Percentiles rank a stretch among this genome's conserved stretches.
phyloP scores from a whole-genome alignment of 2,113 vertebrate species.

The Bothrops jararaca region DNA sequence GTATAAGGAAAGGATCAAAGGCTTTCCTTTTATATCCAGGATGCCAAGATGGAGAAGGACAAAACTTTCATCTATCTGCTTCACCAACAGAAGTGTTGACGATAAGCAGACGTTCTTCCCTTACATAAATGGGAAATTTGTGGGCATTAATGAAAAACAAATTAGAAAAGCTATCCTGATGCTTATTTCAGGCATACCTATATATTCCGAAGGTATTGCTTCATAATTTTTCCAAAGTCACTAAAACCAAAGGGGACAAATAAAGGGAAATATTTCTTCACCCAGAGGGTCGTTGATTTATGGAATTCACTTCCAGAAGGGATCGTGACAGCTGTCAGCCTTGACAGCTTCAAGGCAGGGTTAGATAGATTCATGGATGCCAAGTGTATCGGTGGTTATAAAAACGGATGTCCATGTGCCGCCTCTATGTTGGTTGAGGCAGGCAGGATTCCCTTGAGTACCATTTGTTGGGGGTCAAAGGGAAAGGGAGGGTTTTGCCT shows the following conservation, averaged over 20 bases:
- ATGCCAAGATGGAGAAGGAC: not conserved
- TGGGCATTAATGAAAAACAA: not conserved
- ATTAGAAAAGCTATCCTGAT: not conserved
- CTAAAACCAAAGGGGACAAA: not conserved
- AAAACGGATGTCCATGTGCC: no score
- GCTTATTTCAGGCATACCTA: not conserved
- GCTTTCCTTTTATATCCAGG: not conserved
- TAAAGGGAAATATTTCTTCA: no score
- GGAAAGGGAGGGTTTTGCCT: no score
- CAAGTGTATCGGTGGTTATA: no score
- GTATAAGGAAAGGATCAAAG: fast-evolving
- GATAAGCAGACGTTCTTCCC: not conserved
- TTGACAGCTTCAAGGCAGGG: no score
- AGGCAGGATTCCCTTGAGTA: no score
- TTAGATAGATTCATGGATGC: no score
- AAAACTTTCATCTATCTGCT: not conserved
- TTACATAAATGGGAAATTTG: not conserved
- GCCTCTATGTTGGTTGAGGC: no score
- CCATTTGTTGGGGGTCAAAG: no score
- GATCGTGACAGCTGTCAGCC: no score
- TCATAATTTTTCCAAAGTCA: not conserved
- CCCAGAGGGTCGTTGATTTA: no score
- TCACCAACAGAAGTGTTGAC: not conserved
- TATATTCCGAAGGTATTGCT: not conserved
- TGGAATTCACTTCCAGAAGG: no score